phyloP scores from a whole-genome alignment of 2,797 vertebrate species.

The Setipinna tenuifilis region DNA sequence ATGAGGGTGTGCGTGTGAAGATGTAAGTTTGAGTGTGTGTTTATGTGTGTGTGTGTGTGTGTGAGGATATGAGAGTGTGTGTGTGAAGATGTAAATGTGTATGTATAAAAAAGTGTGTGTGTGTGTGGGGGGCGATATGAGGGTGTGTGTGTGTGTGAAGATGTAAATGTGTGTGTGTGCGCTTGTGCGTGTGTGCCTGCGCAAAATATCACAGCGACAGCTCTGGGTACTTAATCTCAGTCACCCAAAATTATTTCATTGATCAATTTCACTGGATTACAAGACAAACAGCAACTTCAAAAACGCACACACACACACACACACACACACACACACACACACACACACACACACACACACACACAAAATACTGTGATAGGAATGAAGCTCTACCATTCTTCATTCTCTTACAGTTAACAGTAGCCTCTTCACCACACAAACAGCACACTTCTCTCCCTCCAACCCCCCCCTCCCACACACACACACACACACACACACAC shows the following conservation, averaged over 20 bases:
- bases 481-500: no score
- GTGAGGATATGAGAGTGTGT: neutral
- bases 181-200: neutral
- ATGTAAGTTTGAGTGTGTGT: no score
- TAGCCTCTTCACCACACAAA: neutral
- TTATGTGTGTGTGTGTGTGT: neutral
- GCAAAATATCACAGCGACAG: neutral
- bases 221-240: neutral
- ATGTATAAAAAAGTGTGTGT: neutral
- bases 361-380: neutral
- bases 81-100: neutral
- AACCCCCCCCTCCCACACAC: neutral
- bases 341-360: no score
- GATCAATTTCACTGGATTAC: neutral
- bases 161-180: neutral
- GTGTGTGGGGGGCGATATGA: neutral
- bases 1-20: neutral
- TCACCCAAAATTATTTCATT: neutral
- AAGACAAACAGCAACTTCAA: neutral
- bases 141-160: neutral
- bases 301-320: neutral
- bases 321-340: neutral
- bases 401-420: neutral
- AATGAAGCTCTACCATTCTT: neutral
- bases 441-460: no score